Evolutionary conservation across 2,888 invertebrate species (phyloP).

Genomic region (Helicoverpa assulta): DNA sequence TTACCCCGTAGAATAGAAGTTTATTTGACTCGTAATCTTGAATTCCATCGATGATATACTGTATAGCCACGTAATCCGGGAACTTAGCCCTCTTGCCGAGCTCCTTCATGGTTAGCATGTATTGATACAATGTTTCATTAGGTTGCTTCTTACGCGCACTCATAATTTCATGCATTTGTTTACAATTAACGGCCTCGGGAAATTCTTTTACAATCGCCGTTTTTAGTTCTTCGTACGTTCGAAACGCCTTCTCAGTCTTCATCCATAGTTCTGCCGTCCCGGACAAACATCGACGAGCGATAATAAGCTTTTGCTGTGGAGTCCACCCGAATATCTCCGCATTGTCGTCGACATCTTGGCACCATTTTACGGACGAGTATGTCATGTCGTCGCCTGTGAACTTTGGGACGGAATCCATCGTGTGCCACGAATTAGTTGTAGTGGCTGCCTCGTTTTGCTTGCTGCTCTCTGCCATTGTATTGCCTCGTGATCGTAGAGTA

Average conservation of each 20-base stretch:
- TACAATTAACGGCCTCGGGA: neutral
- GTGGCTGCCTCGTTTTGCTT: no score
- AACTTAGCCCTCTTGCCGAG: neutral
- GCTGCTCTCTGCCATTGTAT: no score
- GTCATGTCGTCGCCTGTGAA: no score
- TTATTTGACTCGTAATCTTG: neutral
- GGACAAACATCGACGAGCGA: neutral
- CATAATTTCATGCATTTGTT: neutral
- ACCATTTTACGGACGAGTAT: no score
- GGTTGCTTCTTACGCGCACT: neutral
- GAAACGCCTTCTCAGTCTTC: neutral
- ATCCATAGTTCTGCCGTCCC: conserved; percentile 5
- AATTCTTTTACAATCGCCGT: neutral
- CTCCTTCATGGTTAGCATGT: conserved; percentile 2
- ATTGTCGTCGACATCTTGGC: neutral
- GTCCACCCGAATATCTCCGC: conserved; percentile 8
- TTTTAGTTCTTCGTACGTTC: neutral
- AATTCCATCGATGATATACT: neutral
- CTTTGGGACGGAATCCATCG: no score
- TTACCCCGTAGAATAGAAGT: neutral
- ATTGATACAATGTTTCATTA: neutral
- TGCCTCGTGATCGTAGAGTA: no score
- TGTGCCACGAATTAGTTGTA: no score
- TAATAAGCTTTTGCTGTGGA: neutral
- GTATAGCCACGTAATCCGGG: neutral